phyloP scores from a whole-genome alignment of 1,140 invertebrate species.

The Mactra quadrangularis region DNA sequence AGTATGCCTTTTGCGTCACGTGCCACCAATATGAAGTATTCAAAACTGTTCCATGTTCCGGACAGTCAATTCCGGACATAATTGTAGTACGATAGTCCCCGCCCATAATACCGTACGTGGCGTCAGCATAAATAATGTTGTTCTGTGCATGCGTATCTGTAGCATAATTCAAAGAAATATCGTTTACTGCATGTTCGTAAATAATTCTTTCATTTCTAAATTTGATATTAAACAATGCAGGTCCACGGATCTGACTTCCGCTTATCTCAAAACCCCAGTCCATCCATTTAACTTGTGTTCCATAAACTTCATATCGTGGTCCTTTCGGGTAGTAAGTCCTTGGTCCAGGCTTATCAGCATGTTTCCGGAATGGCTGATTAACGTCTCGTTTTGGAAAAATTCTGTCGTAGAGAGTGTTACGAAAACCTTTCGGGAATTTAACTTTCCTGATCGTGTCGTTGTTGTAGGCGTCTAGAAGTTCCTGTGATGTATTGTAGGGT shows the following conservation, averaged over 20 bases:
- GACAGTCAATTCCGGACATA: constrained; percentile 52
- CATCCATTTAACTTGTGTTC: constrained; percentile 54
- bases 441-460: constrained; percentile 33
- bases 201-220: constrained; percentile 65
- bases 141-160: constrained; percentile 52
- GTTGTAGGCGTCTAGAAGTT: constrained; percentile 39
- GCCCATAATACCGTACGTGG: constrained; percentile 54
- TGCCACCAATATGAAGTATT: constrained; percentile 49
- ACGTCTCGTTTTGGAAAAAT: constrained; percentile 49
- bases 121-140: constrained; percentile 57
- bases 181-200: constrained; percentile 70
- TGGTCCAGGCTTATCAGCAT: constrained; percentile 44
- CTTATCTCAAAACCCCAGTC: constrained; percentile 57
- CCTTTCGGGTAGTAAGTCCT: constrained; percentile 44
- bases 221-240: constrained; percentile 53
- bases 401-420: constrained; percentile 13
- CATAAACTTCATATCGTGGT: constrained; percentile 39
- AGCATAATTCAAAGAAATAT: constrained; percentile 62
- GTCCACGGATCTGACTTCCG: constrained; percentile 47
- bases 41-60: constrained; percentile 39
- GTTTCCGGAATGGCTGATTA: constrained; percentile 4
- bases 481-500: constrained; percentile 8
- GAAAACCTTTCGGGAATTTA: constrained; percentile 25
- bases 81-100: constrained; percentile 26
- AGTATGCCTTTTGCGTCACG: constrained; percentile 14